These are phyloP conservation scores for Saturnia japonica DNA, from an alignment of 2,888 invertebrate genomes.

Conservation along the genomic window DNA sequence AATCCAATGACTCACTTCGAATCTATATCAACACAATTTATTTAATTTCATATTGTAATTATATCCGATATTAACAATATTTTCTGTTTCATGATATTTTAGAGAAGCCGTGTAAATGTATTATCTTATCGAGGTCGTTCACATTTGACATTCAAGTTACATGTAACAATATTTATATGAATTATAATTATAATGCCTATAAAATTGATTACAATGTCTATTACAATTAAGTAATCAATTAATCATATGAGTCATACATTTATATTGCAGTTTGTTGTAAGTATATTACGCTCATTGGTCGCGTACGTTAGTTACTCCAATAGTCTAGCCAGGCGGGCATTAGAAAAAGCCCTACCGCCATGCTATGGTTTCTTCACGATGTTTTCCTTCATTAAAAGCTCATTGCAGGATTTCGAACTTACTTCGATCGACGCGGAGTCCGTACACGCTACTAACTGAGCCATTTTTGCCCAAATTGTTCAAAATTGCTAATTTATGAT, in stretches of 20 bases:
- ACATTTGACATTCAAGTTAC: constrained; percentile 74
- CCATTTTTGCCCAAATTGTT: too few species aligned
- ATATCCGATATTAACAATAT: constrained; percentile 12
- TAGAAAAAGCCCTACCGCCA: too few species aligned
- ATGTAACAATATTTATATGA: constrained; percentile 42
- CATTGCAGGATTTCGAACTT: too few species aligned
- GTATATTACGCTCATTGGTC: not conserved
- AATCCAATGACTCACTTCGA: constrained; percentile 5
- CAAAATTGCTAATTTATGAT: too few species aligned
- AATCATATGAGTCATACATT: not conserved
- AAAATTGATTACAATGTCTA: constrained; percentile 11
- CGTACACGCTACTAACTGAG: too few species aligned
- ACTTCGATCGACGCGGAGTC: too few species aligned
- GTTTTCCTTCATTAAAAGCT: too few species aligned
- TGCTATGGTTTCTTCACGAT: too few species aligned
- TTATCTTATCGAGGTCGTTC: constrained; percentile 75
- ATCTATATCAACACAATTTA: constrained; percentile 1
- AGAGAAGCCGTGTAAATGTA: constrained; percentile 47
- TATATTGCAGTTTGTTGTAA: not conserved
- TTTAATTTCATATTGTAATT: constrained; percentile 1
- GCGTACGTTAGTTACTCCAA: too few species aligned
- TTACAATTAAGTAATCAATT: not conserved
- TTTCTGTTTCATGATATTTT: constrained; percentile 35
- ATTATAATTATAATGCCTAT: constrained; percentile 13
- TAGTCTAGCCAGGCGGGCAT: too few species aligned